Conservation (phyloP, 2,888 invertebrate genomes). For the Tridacna crocea region DNA sequence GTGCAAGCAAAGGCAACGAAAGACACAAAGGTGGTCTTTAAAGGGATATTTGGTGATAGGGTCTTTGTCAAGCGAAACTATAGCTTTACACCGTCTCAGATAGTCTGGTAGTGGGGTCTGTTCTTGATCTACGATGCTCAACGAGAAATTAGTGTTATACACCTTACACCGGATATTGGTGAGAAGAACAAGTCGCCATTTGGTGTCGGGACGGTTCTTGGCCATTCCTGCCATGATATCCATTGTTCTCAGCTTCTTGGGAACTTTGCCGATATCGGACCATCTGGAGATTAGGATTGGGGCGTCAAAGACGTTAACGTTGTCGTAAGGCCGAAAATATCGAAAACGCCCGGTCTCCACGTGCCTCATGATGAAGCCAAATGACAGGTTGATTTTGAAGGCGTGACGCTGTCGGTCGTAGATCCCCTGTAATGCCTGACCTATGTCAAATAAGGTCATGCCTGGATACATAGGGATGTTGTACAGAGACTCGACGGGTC, state of each 20-base stretch:
- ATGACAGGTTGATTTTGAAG: slow-evolving; percentile 36
- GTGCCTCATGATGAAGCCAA: slow-evolving; percentile 39
- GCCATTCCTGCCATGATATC: slow-evolving; percentile 36
- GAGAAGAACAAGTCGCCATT: slow-evolving; percentile 26
- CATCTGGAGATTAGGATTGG: slow-evolving; percentile 29
- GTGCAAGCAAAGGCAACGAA: slow-evolving; percentile 17
- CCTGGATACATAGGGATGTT: slow-evolving; percentile 33
- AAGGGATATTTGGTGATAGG: background rate
- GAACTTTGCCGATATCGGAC: slow-evolving; percentile 30
- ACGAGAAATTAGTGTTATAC: slow-evolving; percentile 21
- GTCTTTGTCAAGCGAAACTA: slow-evolving; percentile 13
- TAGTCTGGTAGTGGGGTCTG: slow-evolving; percentile 11
- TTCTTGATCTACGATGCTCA: slow-evolving; percentile 16
- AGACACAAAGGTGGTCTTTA: slow-evolving; percentile 14
- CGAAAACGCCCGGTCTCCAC: slow-evolving; percentile 27
- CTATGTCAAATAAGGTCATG: slow-evolving; percentile 24
- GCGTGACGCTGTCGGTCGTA: slow-evolving; percentile 44
- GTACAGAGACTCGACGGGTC: slow-evolving; percentile 35
- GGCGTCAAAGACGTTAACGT: slow-evolving; percentile 23
- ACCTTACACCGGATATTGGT: slow-evolving; percentile 31
- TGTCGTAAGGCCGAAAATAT: slow-evolving; percentile 33
- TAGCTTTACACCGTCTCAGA: slow-evolving; percentile 5
- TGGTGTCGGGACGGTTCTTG: slow-evolving; percentile 31
- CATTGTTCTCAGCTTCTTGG: slow-evolving; percentile 14
- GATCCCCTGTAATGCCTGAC: slow-evolving; percentile 25